Conservation (phyloP, 2,888 invertebrate genomes). For the Patella ulyssiponensis region DNA sequence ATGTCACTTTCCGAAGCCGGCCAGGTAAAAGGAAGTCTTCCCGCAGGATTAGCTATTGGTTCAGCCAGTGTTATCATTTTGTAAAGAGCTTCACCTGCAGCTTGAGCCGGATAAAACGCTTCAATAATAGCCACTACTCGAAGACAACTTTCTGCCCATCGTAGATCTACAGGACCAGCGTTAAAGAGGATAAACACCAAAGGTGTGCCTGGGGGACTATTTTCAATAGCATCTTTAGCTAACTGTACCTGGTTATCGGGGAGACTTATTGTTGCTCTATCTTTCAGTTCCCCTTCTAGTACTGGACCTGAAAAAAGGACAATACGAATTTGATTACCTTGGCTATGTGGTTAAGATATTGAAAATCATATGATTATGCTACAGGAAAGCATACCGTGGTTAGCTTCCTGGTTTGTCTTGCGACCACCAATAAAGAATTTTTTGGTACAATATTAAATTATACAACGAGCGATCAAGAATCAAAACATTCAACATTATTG, state of each 20-base stretch:
- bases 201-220: conserved; percentile 31
- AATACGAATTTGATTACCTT: no score
- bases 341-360: no score
- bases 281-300: conserved; percentile 58
- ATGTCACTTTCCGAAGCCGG: conserved; percentile 47
- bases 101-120: conserved; percentile 66
- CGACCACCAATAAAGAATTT: no score
- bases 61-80: conserved; percentile 46
- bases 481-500: no score
- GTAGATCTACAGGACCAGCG: conserved; percentile 52
- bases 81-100: conserved; percentile 59
- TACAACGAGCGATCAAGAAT: no score
- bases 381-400: no score
- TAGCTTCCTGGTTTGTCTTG: no score
- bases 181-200: conserved; percentile 55
- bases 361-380: no score
- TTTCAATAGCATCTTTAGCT: conserved; percentile 50
- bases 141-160: conserved; percentile 37
- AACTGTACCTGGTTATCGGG: conserved; percentile 59
- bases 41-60: conserved; percentile 55
- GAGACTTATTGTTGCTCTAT: conserved; percentile 52
- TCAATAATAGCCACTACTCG: conserved; percentile 52
- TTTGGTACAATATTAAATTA: no score
- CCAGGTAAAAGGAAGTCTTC: conserved; percentile 66
- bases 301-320: conserved; percentile 43